Evolutionary conservation across 2,888 invertebrate species (phyloP).

Genomic region (Lamproptera curius): DNA sequence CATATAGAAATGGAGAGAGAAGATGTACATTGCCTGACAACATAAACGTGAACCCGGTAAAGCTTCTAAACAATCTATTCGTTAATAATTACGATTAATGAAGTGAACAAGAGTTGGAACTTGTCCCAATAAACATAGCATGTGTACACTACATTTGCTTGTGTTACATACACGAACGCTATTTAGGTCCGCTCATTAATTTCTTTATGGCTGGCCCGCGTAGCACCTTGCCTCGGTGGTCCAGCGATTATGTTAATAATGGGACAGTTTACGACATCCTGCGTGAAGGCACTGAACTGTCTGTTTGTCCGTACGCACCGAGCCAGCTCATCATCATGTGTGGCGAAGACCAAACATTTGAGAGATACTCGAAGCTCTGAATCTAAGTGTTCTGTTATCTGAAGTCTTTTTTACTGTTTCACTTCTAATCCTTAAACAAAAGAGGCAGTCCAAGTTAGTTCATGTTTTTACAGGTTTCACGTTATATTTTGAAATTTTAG

Average conservation of each 20-base stretch:
- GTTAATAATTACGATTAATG: neutral
- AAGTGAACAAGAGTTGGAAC: neutral
- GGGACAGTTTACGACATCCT: conserved; percentile 36
- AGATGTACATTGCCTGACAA: too few relatives aligned
- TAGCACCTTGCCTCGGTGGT: conserved; percentile 15
- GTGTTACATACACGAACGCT: conserved; percentile 6
- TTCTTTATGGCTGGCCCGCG: conserved; percentile 13
- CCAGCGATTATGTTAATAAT: conserved; percentile 14
- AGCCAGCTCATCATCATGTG: conserved; percentile 1
- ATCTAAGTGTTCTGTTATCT: too few relatives aligned
- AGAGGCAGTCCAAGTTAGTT: too few relatives aligned
- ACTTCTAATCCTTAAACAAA: too few relatives aligned
- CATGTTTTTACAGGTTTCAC: too few relatives aligned
- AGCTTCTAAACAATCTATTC: too few relatives aligned
- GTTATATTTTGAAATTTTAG: too few relatives aligned
- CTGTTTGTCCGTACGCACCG: conserved; percentile 1
- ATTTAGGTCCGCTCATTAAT: conserved; percentile 13
- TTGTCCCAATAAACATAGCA: neutral
- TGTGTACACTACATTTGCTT: conserved; percentile 2
- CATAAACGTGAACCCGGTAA: too few relatives aligned
- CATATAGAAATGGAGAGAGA: too few relatives aligned
- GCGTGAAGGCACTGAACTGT: conserved; percentile 17
- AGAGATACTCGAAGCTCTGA: neutral
- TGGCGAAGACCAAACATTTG: neutral
- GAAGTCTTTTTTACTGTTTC: too few relatives aligned